Base-by-base conservation (phyloP, 2,113 vertebrate species). In the Semnornis frantzii region DNA sequence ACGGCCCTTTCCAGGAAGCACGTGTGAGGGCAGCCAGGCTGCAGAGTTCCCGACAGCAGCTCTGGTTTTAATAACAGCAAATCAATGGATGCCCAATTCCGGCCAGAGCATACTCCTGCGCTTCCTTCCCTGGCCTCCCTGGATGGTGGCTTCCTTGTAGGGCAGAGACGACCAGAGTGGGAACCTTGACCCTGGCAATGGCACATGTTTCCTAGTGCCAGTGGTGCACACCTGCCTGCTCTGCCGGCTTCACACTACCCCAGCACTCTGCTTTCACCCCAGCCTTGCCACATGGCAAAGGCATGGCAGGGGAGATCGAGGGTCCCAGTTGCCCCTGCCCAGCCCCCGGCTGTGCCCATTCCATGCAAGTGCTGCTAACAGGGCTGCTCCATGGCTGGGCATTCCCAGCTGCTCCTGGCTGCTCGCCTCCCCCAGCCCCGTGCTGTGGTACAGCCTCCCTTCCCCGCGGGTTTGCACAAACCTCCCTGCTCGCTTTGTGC, bases 41-140 rank as follows among this genome's bases (percentile, higher is more conserved):
- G 77, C 42, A 37, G 92, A 79, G 88, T 97, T 96, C 95, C 96
- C 94, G 93, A 96, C 96, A 96, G 74, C 88, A 70, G 90, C 92
- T 95, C 94, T 97, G 96, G 87, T 93, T 95, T 95, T 95, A 96
- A 97, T 96, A 96, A 95, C 93, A 91, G 95, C 95, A 91, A 87
- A 95, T 97, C 96, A 91, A 95, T 95, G 95, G 92, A 89, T 89
- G 95, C 88, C 89, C 80, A 28, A 70, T 89, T 90, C 91, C 12
- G 55, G 91, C 85, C 92, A 85, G 82, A 93, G 86, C 86, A 72
- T 85, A 78, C 85, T 54, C 82, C 28, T 6, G 76, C 6, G 16
- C 82, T 78, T 87, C 91, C 83, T 80, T 77, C 82, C 48, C 62
- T 0, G 39, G 75, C 82, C 42, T 91, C 52, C 50, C 87, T 1